phyloP scores from a whole-genome alignment of 2,797 vertebrate species.

The Diglossa cyanea region DNA sequence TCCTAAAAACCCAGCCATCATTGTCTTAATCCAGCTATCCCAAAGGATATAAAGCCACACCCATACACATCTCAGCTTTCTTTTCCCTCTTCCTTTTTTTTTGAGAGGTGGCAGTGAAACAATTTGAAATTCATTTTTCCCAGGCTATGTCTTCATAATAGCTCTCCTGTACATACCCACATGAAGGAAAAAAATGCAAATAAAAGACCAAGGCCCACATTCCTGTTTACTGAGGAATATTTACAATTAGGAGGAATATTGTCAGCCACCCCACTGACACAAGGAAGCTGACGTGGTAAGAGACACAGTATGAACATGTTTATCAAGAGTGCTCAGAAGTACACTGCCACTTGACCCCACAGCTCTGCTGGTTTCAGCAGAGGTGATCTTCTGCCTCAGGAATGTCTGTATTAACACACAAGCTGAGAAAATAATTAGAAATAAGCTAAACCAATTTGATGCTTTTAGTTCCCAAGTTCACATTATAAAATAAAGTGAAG shows the following conservation, averaged over 20 bases:
- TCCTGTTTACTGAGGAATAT: neutral
- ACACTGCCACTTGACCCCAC: neutral
- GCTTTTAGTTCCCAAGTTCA: neutral
- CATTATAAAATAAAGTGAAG: neutral
- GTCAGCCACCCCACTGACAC: neutral
- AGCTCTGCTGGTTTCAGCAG: neutral
- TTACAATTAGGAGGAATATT: neutral
- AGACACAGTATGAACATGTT: neutral
- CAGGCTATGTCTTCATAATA: neutral
- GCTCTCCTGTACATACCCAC: neutral
- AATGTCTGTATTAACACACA: neutral
- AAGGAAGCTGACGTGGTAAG: neutral
- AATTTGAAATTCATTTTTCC: neutral
- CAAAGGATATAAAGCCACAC: neutral
- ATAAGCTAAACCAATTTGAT: neutral
- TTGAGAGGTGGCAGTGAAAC: neutral
- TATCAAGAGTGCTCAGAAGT: neutral
- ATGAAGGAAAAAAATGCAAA: neutral
- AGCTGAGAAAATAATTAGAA: neutral
- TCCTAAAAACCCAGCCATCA: neutral
- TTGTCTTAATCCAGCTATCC: neutral
- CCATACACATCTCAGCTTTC: neutral
- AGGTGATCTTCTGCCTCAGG: slow-evolving; percentile 10
- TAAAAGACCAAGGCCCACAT: neutral
- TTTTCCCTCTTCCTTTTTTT: fast-evolving